A percentile compares a stretch with the other conserved stretches of the same genome.
These are phyloP conservation scores for Phyllostomus discolor DNA, from an alignment of 2,113 vertebrate genomes.

Conservation along the genomic window DNA sequence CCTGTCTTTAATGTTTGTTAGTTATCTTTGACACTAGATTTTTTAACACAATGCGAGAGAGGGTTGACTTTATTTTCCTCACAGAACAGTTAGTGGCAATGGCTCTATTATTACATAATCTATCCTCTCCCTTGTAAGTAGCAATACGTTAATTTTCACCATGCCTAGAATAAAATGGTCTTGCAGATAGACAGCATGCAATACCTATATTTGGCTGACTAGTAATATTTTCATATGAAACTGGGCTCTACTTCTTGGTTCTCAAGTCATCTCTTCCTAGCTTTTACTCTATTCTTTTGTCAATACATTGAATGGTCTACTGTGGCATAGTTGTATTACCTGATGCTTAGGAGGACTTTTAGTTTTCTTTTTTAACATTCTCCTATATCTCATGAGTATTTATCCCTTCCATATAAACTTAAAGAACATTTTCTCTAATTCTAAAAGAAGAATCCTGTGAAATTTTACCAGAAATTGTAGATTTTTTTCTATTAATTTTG, in stretches of 20 bases:
- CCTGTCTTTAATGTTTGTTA: background rate
- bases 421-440: slow-evolving; percentile 4
- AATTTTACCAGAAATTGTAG: background rate
- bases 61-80: background rate
- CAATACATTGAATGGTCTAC: background rate
- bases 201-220: background rate
- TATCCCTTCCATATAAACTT: background rate
- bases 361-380: background rate
- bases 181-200: background rate
- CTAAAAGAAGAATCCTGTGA: background rate
- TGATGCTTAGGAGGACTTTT: background rate
- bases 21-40: background rate
- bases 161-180: background rate
- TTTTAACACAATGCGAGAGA: background rate
- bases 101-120: background rate
- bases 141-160: background rate
- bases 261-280: background rate
- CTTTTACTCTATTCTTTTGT: background rate
- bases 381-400: background rate
- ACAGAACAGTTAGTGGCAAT: background rate
- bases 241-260: background rate
- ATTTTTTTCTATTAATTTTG: background rate
- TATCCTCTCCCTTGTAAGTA: background rate
- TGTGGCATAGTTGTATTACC: background rate
- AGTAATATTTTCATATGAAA: background rate